phyloP scores from a whole-genome alignment of 2,888 invertebrate genomes.

The Andrena dorsata region DNA sequence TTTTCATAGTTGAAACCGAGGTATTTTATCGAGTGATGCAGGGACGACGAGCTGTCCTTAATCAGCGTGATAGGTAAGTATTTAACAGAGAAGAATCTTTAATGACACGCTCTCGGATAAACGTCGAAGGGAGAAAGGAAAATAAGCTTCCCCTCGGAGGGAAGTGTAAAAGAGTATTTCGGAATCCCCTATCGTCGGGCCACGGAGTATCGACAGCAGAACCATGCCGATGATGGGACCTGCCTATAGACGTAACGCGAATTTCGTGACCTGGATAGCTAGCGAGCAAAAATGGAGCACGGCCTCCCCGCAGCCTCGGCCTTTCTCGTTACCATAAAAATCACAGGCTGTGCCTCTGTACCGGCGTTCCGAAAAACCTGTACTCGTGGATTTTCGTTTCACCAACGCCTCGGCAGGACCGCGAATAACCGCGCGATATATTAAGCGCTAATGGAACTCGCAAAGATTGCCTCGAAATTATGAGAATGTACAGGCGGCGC shows the following conservation, averaged over 20 bases:
- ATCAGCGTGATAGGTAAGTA: constrained; percentile 35
- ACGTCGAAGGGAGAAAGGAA: constrained; percentile 38
- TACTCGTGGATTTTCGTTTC: background rate
- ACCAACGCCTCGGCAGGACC: background rate
- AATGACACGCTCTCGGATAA: constrained; percentile 51
- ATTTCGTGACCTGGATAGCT: constrained; percentile 69
- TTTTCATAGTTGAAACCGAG: background rate
- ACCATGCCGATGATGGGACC: constrained; percentile 48
- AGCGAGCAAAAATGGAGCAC: constrained; percentile 51
- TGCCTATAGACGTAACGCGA: constrained; percentile 48
- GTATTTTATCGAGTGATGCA: background rate
- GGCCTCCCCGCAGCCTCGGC: background rate
- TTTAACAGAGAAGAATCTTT: constrained; percentile 39
- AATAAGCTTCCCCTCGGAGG: constrained; percentile 16
- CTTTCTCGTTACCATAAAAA: background rate
- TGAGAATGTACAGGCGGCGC: constrained; percentile 28
- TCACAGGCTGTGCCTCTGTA: background rate
- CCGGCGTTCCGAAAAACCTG: background rate
- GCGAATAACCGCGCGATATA: constrained; percentile 23
- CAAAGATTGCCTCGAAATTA: constrained; percentile 48
- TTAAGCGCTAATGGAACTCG: constrained; percentile 1
- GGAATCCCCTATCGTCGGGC: constrained; percentile 48
- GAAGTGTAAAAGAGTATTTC: constrained; percentile 40
- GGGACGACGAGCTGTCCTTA: constrained; percentile 15
- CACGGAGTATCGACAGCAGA: constrained; percentile 59